These are phyloP conservation scores for Drosophila lutescens DNA, from an alignment of 2,888 invertebrate genomes.

Conservation along the genomic window DNA sequence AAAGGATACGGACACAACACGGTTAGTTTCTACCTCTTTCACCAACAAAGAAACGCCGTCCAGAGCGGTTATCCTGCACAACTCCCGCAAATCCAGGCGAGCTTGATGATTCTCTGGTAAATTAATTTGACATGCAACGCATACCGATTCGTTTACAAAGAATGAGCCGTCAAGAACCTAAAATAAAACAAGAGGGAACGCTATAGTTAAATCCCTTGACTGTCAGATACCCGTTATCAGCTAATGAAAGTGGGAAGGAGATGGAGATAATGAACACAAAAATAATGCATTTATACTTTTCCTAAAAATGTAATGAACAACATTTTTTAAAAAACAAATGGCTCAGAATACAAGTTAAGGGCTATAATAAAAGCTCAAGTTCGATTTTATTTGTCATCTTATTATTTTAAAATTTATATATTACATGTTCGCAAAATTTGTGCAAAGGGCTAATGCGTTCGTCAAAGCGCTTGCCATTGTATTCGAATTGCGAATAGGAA, in stretches of 20 bases:
- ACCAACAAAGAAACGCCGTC: slow-evolving; percentile 89
- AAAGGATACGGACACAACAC: slow-evolving; percentile 87
- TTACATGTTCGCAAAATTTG: slow-evolving; percentile 51
- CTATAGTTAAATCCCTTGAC: no score
- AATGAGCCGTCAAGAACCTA: slow-evolving; percentile 84
- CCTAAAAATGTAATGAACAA: background rate
- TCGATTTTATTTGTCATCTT: background rate
- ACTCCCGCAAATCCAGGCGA: slow-evolving; percentile 86
- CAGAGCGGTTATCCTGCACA: slow-evolving; percentile 86
- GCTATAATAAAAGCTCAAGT: slow-evolving; percentile 52
- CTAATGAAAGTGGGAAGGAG: no score
- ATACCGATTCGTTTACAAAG: slow-evolving; percentile 87
- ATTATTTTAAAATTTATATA: slow-evolving; percentile 42
- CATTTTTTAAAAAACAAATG: no score
- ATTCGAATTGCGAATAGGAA: slow-evolving; percentile 86
- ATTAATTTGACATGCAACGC: slow-evolving; percentile 86
- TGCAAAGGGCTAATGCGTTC: slow-evolving; percentile 85
- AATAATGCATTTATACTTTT: background rate
- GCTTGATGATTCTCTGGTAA: slow-evolving; percentile 86
- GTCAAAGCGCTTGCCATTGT: slow-evolving; percentile 86
- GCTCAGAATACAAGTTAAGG: no score
- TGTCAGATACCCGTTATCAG: no score
- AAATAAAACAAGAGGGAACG: slow-evolving; percentile 58
- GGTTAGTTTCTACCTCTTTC: slow-evolving; percentile 85
- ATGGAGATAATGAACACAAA: no score